Percentiles rank a stretch among this genome's conserved stretches.
Evolutionary conservation across 37 sponge, comb jelly and placozoan species (phyloP).

Genomic region (Theonella swinhoei): DNA sequence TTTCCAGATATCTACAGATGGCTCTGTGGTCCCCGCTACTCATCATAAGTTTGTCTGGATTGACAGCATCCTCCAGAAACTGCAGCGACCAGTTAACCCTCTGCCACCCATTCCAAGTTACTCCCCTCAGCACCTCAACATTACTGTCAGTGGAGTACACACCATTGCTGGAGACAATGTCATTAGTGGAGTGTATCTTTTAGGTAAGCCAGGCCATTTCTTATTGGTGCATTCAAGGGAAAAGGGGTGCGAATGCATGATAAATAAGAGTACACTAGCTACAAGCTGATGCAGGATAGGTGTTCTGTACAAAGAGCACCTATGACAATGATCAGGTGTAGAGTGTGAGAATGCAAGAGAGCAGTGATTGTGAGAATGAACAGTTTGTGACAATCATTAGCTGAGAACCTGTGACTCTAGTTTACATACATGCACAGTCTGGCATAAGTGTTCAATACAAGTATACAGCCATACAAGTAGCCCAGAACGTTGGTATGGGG

Average conservation of each 20-base stretch:
- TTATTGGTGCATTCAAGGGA: not conserved
- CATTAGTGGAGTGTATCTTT: constrained; percentile 26
- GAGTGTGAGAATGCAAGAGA: not conserved
- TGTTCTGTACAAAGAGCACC: too few relatives aligned
- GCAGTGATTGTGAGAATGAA: not conserved
- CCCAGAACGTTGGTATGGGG: not conserved
- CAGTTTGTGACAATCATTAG: not conserved
- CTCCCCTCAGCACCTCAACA: not conserved
- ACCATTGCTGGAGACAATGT: constrained; percentile 23
- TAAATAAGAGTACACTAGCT: not conserved
- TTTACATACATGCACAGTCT: not conserved
- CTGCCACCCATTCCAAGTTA: not conserved
- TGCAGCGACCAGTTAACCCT: not conserved
- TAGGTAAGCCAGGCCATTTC: constrained; percentile 4
- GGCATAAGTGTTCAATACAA: not conserved
- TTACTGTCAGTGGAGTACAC: not conserved
- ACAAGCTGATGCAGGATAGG: not conserved
- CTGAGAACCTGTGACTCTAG: not conserved
- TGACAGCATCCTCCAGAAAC: not conserved
- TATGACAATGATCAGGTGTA: not conserved
- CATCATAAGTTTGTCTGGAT: constrained; percentile 27
- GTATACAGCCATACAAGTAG: not conserved
- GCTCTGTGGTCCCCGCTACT: not conserved
- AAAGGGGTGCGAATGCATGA: not conserved
- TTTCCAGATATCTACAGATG: constrained; percentile 4